Base-by-base conservation (phyloP, 2,113 vertebrate genomes). In the Recurvirostra avosetta region DNA sequence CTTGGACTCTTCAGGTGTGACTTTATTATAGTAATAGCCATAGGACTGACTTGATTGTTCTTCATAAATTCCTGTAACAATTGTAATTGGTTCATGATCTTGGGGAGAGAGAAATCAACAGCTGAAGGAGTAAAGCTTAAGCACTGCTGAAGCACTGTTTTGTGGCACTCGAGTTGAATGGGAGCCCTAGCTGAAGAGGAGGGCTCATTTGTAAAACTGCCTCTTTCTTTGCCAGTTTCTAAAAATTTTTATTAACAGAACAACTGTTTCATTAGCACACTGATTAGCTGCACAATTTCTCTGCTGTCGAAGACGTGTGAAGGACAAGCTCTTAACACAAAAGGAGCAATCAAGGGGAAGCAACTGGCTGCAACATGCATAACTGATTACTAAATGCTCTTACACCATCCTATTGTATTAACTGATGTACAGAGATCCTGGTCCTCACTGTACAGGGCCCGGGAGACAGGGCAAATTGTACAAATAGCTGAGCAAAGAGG, bases 281-380 rank as follows among this genome's bases (percentile, higher is more conserved):
- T 95, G 94, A 95, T 97, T 96, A 96, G 53, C 76, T 40, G 40
- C 6, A 80, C 38, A 92, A 79, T 85, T 84, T 92, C 88, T 85
- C 65, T 85, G 56, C 86, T 68, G 36, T 74, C 2, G 0, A 89
- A 93, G 79, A 72, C 2, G 7, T 58, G 49, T 62, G 88, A 97
- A 97, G 92, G 88, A 92, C 75, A 74, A 94, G 67, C 79, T 95
- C 79, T 86, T 81, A 86, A 75, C 61, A 94, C 73, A 96, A 92
- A 95, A 92, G 84, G 73, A 87, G 62, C 80, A 95, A 94, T 95
- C 94, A 88, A 92, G 80, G 61, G 62, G 65, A 96, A 94, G 67
- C 26, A 83, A 86, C 73, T 89, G 72, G 61, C 75, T 94, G 76
- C 65, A 70, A 56, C 23, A 2, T 11, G n/a, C 19, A 16, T 78